phyloP scores from a whole-genome alignment of 1,140 invertebrate species.

The Drusus annulatus region DNA sequence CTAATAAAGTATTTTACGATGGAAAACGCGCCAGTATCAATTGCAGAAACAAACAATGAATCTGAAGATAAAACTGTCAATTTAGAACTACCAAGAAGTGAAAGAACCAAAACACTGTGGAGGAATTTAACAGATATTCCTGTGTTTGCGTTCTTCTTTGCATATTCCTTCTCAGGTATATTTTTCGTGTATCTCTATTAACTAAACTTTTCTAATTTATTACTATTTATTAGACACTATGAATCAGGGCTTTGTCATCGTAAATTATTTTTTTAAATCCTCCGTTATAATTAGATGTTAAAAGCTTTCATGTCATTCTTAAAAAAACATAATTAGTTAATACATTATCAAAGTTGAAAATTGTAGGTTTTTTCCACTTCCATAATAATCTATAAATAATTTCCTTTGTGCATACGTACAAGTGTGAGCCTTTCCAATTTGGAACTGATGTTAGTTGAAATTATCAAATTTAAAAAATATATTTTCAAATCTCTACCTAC shows the following conservation, averaged over 20 bases:
- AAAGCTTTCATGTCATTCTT: neutral
- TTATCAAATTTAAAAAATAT: too few relatives aligned
- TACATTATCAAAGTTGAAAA: neutral
- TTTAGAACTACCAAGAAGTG: neutral
- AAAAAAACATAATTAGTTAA: neutral
- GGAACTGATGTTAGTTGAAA: too few relatives aligned
- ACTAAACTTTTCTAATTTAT: neutral
- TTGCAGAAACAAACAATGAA: neutral
- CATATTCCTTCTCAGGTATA: constrained; percentile 30
- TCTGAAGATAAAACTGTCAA: neutral
- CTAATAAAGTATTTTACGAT: neutral
- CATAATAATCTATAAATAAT: too few relatives aligned
- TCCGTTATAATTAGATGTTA: neutral
- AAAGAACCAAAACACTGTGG: neutral
- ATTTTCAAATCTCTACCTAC: too few relatives aligned
- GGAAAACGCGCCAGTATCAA: constrained; percentile 22
- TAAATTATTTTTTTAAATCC: neutral
- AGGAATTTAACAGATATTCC: constrained; percentile 8
- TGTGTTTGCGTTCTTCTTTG: constrained; percentile 13
- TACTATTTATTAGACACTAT: too few relatives aligned
- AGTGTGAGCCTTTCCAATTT: too few relatives aligned
- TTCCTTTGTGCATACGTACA: too few relatives aligned
- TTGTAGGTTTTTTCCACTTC: neutral
- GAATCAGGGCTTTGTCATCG: too few relatives aligned
- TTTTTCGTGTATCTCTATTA: neutral